Percentiles rank a stretch among this genome's conserved stretches.
phyloP scores from a whole-genome alignment of 2,113 vertebrate genomes.

The Phoxinus phoxinus region DNA sequence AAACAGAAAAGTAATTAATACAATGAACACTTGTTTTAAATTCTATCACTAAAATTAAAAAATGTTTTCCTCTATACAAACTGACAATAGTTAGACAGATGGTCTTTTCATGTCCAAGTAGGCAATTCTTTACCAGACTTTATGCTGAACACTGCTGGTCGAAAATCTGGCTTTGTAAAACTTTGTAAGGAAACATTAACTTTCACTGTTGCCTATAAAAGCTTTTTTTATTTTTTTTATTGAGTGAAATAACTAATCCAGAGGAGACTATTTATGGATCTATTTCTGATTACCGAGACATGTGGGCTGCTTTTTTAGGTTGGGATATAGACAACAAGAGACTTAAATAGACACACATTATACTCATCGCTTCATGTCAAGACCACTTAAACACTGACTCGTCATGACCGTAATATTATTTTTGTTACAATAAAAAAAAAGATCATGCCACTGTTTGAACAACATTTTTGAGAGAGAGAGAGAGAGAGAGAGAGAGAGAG shows the following conservation, averaged over 20 bases:
- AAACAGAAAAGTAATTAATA: no score
- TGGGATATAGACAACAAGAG: not conserved
- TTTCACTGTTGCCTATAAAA: not conserved
- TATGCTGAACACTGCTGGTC: not conserved
- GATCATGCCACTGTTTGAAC: no score
- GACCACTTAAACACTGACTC: not conserved
- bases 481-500: no score
- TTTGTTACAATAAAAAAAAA: not conserved
- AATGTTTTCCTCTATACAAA: no score
- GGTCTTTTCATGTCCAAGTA: not conserved
- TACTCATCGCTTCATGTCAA: not conserved
- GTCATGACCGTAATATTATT: not conserved
- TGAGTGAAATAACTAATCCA: not conserved
- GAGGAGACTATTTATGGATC: not conserved
- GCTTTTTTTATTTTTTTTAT: no score
- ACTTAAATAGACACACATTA: not conserved
- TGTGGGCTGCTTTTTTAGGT: not conserved
- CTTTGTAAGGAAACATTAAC: not conserved
- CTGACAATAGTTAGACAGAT: no score
- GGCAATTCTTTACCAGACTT: not conserved
- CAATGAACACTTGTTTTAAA: no score
- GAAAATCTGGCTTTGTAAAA: not conserved
- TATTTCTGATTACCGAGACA: conserved; percentile 3
- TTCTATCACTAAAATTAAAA: no score
- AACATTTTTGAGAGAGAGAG: not conserved